Base-by-base conservation (phyloP, 2,113 vertebrate species). In the Pelecanus crispus region DNA sequence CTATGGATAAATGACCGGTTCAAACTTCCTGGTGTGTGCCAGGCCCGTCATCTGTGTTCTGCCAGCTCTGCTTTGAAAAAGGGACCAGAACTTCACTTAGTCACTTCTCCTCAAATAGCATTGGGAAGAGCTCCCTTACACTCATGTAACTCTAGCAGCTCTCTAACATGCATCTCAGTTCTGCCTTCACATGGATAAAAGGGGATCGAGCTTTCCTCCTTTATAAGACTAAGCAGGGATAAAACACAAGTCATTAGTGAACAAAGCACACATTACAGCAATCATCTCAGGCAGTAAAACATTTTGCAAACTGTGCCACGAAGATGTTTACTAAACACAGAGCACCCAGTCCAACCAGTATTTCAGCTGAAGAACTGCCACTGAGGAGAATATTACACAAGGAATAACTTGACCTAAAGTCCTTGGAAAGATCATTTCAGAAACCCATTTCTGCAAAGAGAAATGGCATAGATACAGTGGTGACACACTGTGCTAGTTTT, bases 311-410 rank as follows among this genome's bases (percentile, higher is more conserved):
- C 17, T 29, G 29, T 55, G 34, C 26, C 63, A 61, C 49, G 72
- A 44, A 0, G 2, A 62, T 56, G 36, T 11, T 72, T 80, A 71
- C 73, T 61, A 83, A 86, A 68, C 53, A 83, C 4, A 2, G 47
- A 94, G 11, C 18, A 40, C 28, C 24, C 53, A 61, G 21, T 56
- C 24, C 52, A 80, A 36, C 16, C 25, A 0, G 0, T 55, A 81
- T 68, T 71, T 97, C 71, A 83, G 36, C 20, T 59, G 56, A 89
- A 87, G 31, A 91, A 42, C 15, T 81, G 47, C 22, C 70, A 42
- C 28, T 29, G 58, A 86, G 19, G 31, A 77, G 6, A 49, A 22
- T 42, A 70, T 42, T 86, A 42, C 18, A 71, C 17, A 47, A 55
- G 13, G 40, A 88, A 71, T 34, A 92, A 80, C 45, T 72, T 93